A percentile compares a stretch with the other conserved stretches of the same genome.
Evolutionary conservation across 2,113 vertebrate species (phyloP).

Genomic region (Protomyctophum bolini): DNA sequence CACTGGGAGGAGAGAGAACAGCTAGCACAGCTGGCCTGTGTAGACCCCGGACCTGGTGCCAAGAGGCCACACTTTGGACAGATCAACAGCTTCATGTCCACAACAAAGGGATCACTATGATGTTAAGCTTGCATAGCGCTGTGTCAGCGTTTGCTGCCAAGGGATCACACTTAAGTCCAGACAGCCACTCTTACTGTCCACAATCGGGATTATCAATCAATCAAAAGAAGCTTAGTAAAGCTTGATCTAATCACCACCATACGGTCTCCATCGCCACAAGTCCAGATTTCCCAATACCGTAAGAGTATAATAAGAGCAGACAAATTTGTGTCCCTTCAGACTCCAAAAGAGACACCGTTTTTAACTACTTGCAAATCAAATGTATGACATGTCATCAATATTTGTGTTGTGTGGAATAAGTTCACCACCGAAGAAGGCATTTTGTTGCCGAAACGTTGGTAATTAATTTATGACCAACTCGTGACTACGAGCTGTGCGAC

Average conservation of each 20-base stretch:
- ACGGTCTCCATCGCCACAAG: neutral
- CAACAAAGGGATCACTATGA: slow-evolving; percentile 61
- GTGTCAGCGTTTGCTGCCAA: slow-evolving; percentile 45
- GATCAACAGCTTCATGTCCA: slow-evolving; percentile 55
- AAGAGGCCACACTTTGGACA: slow-evolving; percentile 52
- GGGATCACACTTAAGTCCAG: slow-evolving; percentile 54
- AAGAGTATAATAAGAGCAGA: neutral
- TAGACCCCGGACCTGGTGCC: slow-evolving; percentile 36
- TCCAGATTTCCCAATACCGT: neutral
- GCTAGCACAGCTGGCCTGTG: slow-evolving; percentile 38
- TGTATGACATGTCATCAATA: too few species aligned
- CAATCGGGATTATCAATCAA: slow-evolving; percentile 59
- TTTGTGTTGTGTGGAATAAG: too few species aligned
- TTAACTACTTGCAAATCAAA: neutral
- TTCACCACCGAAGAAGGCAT: too few species aligned
- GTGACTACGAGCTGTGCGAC: too few species aligned
- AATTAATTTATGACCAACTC: too few species aligned
- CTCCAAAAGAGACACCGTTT: neutral
- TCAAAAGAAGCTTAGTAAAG: slow-evolving; percentile 35
- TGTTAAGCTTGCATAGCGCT: slow-evolving; percentile 50
- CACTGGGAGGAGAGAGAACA: slow-evolving; percentile 14
- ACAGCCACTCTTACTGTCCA: slow-evolving; percentile 51
- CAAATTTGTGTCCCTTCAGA: neutral
- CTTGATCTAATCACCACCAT: slow-evolving; percentile 25
- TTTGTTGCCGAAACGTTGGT: too few species aligned